Evolutionary conservation across 2,888 invertebrate species (phyloP), one percentile per base, ranked within the genome.

Genomic region (Halictus quadricinctus): DNA sequence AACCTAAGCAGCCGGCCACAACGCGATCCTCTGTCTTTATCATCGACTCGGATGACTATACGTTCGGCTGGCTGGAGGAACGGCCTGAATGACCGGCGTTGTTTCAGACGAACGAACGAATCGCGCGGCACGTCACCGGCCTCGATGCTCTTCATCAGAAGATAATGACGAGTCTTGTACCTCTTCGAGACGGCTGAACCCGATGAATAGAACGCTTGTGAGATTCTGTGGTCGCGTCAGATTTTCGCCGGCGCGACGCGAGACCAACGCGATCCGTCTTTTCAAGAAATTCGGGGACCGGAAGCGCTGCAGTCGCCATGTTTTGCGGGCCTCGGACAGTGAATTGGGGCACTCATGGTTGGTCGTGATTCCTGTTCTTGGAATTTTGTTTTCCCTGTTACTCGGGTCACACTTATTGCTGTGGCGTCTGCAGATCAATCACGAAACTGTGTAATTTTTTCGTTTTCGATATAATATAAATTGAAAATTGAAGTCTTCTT

Each of bases 161-260:
- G 88, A 93, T 91, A 93, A 93, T 91, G 92, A 93, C 88, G 91
- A 91, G 91, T 92, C 92, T 93, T 91, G 88, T 92, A 91, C 89
- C 90, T 58, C 58, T 91, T 88, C 73, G 87, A 76, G 86, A 88
- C 90, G 83, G 87, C 83, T 80, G 36, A 36, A 25, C 70, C 73
- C 89, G 86, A 91, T 91, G 90, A 90, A 91, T 90, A 84, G 83
- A 58, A 70, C 88, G 88, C 81, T 87, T 90, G 90, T 90, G 79
- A 79, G 79, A 83, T 82, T 78, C 75, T 76, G 15, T 7, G 29
- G 50, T 80, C 87, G 82, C 82, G 84, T 66, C 58, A 75, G 84
- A 88, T 89, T 86, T 81, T 74, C 81, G 82, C 76, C 74, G 36
- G 13, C 64, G 10, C 41, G 7, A 64, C 18, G 29, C 64, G 64